Evolutionary conservation across 2,888 invertebrate genomes (phyloP).

Genomic region (Microctonus aethiopoides): DNA sequence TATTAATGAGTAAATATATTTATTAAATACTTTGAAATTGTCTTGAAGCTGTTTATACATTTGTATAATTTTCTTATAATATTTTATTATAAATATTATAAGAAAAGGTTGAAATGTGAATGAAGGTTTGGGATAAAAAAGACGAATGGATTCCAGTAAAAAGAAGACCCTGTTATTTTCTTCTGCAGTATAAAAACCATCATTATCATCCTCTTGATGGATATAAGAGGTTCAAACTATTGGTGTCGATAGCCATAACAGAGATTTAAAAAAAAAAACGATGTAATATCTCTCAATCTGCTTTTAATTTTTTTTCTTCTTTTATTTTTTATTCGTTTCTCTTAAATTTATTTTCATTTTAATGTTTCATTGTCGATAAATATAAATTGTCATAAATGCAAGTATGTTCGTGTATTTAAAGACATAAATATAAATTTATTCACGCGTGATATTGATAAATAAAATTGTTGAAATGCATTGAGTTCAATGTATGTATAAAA

Average conservation of each 20-base stretch:
- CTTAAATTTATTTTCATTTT: neutral
- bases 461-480: constrained; percentile 22
- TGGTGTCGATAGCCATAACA: constrained; percentile 23
- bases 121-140: too few relatives aligned
- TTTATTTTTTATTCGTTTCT: constrained; percentile 10
- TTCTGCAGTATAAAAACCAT: constrained; percentile 18
- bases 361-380: neutral
- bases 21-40: too few relatives aligned
- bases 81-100: neutral
- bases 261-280: neutral
- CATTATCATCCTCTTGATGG: constrained; percentile 20
- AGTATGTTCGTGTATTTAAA: neutral
- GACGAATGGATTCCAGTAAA: constrained; percentile 5
- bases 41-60: too few relatives aligned
- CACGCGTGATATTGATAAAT: constrained; percentile 5
- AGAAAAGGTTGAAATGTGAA: too few relatives aligned
- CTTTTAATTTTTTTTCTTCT: neutral
- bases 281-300: neutral
- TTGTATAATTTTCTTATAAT: too few relatives aligned
- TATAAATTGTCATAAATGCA: neutral
- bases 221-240: constrained; percentile 5
- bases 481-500: neutral
- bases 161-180: constrained; percentile 23
- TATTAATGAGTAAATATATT: too few relatives aligned
- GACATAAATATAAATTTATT: too few relatives aligned